phyloP scores from a whole-genome alignment of 1,140 invertebrate species.

The Drosophila pectinifera region DNA sequence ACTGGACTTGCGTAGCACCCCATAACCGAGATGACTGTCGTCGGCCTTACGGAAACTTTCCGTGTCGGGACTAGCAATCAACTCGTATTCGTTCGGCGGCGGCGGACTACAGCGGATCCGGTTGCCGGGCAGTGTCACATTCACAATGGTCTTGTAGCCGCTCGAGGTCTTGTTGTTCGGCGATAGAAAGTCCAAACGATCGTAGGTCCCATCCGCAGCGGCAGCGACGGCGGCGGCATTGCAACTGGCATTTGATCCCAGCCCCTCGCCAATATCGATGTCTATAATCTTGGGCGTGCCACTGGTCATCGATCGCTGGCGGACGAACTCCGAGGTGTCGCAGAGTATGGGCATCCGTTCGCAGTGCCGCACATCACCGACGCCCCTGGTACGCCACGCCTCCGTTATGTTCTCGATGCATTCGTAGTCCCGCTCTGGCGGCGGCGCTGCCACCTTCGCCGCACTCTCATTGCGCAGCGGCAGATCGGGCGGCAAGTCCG shows the following conservation, averaged over 20 bases:
- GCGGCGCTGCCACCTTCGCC: constrained; percentile 50
- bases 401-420: constrained; percentile 86
- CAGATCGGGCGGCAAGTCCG: constrained; percentile 59
- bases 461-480: constrained; percentile 73
- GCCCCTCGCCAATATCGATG: constrained; percentile 75
- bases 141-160: constrained; percentile 88
- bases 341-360: constrained; percentile 85
- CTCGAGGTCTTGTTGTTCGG: constrained; percentile 89
- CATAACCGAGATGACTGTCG: constrained; percentile 92
- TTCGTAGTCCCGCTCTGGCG: constrained; percentile 76
- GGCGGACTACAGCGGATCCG: constrained; percentile 56
- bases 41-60: constrained; percentile 89
- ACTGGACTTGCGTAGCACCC: constrained; percentile 89
- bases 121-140: constrained; percentile 86
- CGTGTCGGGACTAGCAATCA: constrained; percentile 85
- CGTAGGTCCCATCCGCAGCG: constrained; percentile 87
- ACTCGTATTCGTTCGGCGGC: constrained; percentile 77
- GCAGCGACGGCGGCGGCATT: not conserved
- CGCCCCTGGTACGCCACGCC: constrained; percentile 91
- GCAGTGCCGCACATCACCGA: constrained; percentile 89
- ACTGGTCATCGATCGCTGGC: constrained; percentile 79
- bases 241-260: not conserved
- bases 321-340: constrained; percentile 76
- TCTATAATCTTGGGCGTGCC: constrained; percentile 71
- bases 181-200: constrained; percentile 92